phyloP scores from a whole-genome alignment of 2,888 invertebrate genomes.

The Heliconius cydno region DNA sequence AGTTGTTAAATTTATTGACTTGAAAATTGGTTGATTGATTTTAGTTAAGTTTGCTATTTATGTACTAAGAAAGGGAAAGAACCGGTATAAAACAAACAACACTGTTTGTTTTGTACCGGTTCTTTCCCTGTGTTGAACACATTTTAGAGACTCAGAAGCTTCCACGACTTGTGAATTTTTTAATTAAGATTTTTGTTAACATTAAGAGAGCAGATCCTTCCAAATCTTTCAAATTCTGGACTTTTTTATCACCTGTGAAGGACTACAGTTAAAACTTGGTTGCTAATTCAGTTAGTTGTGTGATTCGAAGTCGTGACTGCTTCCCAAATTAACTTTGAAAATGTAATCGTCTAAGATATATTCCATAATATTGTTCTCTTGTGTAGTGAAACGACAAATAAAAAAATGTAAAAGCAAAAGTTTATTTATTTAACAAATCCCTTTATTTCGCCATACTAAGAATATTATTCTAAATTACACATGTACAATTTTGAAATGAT shows the following conservation, averaged over 20 bases:
- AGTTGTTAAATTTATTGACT: background rate
- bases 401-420: background rate
- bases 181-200: background rate
- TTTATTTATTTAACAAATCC: conserved; percentile 1
- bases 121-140: too few relatives aligned
- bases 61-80: background rate
- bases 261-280: background rate
- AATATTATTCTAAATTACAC: too few relatives aligned
- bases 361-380: background rate
- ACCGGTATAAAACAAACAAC: background rate
- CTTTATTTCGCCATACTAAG: background rate
- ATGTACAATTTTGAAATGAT: too few relatives aligned
- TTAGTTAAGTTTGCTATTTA: background rate
- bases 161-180: background rate
- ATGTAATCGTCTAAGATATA: background rate
- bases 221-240: background rate
- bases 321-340: background rate
- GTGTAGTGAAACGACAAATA: background rate
- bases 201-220: background rate
- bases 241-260: background rate
- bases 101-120: too few relatives aligned
- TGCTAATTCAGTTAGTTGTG: background rate
- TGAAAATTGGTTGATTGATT: background rate
- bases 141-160: background rate
- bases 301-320: too few relatives aligned